Conservation (phyloP, 2,113 vertebrate species). For the Anthoscopus minutus region DNA sequence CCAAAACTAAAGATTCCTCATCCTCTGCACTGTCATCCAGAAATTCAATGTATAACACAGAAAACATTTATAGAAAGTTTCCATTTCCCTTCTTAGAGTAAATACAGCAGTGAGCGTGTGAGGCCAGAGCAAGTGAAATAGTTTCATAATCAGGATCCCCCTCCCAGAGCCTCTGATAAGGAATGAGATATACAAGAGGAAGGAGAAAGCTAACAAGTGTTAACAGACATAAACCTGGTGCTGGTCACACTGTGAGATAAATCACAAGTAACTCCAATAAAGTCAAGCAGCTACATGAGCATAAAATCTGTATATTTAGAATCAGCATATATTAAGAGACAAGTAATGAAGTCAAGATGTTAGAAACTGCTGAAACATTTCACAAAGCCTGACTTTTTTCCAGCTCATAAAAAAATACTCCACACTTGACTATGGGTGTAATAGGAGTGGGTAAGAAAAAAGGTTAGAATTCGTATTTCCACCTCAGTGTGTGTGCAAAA, state of each 20-base stretch:
- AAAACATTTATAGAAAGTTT: not conserved
- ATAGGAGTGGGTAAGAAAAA: not conserved
- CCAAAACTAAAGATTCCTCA: not conserved
- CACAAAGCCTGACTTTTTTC: not conserved
- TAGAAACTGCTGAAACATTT: not conserved
- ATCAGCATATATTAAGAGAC: conserved; percentile 1
- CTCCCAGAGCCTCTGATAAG: not conserved
- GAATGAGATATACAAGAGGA: not conserved
- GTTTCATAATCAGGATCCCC: not conserved
- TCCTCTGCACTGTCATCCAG: not conserved
- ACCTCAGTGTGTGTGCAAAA: not conserved
- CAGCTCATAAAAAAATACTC: not conserved
- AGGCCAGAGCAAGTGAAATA: not conserved
- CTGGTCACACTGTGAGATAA: not conserved
- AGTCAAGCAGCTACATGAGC: not conserved
- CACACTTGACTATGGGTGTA: not conserved
- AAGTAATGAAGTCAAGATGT: not conserved
- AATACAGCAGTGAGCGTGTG: not conserved
- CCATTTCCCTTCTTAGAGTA: not conserved
- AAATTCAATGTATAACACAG: not conserved
- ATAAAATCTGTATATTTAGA: conserved; percentile 21
- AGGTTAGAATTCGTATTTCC: not conserved
- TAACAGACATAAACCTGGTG: not conserved
- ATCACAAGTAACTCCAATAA: conserved; percentile 4
- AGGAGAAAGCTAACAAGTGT: not conserved